Conservation (phyloP, 2,113 vertebrate genomes). For the Pardalotus punctatus region DNA sequence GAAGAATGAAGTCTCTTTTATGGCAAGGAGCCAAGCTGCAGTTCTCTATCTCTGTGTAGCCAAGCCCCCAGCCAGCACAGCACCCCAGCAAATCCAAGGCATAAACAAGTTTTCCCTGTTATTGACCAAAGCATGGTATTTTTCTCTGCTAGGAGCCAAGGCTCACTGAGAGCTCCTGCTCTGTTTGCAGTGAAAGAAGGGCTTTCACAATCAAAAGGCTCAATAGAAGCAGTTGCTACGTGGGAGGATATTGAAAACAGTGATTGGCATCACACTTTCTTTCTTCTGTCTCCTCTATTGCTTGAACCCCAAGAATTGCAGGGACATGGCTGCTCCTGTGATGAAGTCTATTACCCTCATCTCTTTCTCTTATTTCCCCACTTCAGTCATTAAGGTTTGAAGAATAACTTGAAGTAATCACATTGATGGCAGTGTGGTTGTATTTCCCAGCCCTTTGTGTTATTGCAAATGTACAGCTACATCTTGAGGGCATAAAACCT, state of each 20-base stretch:
- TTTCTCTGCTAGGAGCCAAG: neutral
- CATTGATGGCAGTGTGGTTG: neutral
- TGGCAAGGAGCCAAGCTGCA: neutral
- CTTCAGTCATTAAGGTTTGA: neutral
- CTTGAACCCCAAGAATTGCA: neutral
- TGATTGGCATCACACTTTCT: conserved; percentile 44
- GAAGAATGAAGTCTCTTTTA: neutral
- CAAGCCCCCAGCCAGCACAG: accelerated
- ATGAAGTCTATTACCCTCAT: neutral
- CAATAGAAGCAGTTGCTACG: conserved; percentile 61
- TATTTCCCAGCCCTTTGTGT: neutral
- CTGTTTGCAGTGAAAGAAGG: conserved; percentile 51
- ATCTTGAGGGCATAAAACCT: neutral
- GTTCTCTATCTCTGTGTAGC: neutral
- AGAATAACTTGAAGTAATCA: neutral
- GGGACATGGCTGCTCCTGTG: neutral
- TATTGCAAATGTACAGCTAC: accelerated
- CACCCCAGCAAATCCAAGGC: neutral
- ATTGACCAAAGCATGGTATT: neutral
- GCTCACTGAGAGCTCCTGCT: conserved; percentile 9
- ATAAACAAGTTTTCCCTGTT: neutral
- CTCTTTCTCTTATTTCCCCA: neutral
- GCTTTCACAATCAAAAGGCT: conserved; percentile 63
- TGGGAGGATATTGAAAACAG: conserved; percentile 71
- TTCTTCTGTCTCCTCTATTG: neutral